These are phyloP conservation scores for Amiota minor DNA, from an alignment of 2,888 invertebrate species.

Conservation along the genomic window DNA sequence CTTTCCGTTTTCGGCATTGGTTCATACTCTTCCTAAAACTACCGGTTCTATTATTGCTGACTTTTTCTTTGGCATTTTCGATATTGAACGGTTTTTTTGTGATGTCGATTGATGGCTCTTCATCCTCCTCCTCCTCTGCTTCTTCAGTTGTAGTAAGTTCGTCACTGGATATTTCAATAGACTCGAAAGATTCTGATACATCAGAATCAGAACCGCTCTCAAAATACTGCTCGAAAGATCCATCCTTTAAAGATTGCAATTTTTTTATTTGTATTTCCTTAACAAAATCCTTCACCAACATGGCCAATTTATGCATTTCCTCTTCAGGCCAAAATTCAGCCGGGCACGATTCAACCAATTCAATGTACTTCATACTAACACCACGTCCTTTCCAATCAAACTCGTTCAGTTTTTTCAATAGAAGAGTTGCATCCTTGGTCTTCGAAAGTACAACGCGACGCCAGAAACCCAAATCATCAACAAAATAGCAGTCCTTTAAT, in stretches of 20 bases:
- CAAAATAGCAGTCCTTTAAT: conserved; percentile 58
- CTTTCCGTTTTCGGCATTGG: neutral
- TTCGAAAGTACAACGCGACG: conserved; percentile 62
- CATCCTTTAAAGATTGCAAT: conserved; percentile 57
- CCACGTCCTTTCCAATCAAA: conserved; percentile 60
- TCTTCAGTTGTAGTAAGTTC: conserved; percentile 43
- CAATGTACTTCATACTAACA: conserved; percentile 62
- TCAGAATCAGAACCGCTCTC: conserved; percentile 49
- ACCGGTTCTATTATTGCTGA: neutral
- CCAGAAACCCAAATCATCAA: conserved; percentile 62
- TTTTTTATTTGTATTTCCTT: conserved; percentile 58
- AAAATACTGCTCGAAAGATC: conserved; percentile 49
- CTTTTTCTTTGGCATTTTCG: neutral
- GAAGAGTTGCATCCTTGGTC: conserved; percentile 50
- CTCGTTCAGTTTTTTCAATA: conserved; percentile 45
- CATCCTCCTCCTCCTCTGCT: conserved; percentile 38
- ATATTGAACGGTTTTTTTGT: neutral
- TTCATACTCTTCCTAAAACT: neutral
- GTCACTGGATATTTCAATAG: conserved; percentile 49
- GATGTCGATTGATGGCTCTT: neutral
- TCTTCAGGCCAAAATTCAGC: conserved; percentile 60
- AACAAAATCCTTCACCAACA: conserved; percentile 53
- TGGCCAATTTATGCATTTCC: conserved; percentile 55
- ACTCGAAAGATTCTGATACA: conserved; percentile 43
- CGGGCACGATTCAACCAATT: conserved; percentile 62